Evolutionary conservation across 2,888 invertebrate genomes (phyloP).

Genomic region (Linnaemya tessellans): DNA sequence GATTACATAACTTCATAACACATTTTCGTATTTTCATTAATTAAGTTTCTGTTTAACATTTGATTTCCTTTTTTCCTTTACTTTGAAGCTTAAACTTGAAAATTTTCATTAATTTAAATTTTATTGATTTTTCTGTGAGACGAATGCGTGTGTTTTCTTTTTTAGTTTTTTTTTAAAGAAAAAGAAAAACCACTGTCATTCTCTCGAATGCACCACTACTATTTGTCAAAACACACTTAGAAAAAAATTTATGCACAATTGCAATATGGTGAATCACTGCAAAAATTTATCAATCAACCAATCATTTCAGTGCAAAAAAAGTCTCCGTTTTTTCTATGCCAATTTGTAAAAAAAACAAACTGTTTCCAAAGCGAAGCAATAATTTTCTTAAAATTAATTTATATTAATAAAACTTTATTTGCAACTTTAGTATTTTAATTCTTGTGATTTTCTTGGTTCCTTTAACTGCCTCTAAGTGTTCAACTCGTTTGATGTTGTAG

Average conservation of each 20-base stretch:
- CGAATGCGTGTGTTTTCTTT: not conserved
- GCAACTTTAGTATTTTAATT: not conserved
- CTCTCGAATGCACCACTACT: slow-evolving; percentile 46
- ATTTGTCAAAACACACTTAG: slow-evolving; percentile 49
- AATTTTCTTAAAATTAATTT: not conserved
- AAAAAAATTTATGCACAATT: slow-evolving; percentile 47
- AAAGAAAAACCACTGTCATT: slow-evolving; percentile 41
- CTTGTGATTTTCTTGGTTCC: not conserved
- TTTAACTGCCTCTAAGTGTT: slow-evolving; percentile 49
- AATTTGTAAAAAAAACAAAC: not conserved
- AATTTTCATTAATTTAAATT: slow-evolving; percentile 23
- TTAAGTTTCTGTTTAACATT: not conserved
- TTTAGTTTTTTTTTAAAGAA: not conserved
- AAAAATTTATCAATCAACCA: not conserved
- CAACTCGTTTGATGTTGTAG: slow-evolving; percentile 55
- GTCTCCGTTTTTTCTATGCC: not conserved
- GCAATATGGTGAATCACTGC: slow-evolving; percentile 70
- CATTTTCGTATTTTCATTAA: slow-evolving; percentile 29
- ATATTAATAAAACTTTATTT: not conserved
- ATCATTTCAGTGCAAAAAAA: not conserved
- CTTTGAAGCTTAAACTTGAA: slow-evolving; percentile 24
- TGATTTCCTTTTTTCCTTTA: not conserved
- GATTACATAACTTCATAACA: slow-evolving; percentile 53
- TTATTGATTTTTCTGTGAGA: slow-evolving; percentile 52
- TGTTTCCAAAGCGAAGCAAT: not conserved